Conservation (phyloP, 2,797 vertebrate genomes). For the Varecia variegata region DNA sequence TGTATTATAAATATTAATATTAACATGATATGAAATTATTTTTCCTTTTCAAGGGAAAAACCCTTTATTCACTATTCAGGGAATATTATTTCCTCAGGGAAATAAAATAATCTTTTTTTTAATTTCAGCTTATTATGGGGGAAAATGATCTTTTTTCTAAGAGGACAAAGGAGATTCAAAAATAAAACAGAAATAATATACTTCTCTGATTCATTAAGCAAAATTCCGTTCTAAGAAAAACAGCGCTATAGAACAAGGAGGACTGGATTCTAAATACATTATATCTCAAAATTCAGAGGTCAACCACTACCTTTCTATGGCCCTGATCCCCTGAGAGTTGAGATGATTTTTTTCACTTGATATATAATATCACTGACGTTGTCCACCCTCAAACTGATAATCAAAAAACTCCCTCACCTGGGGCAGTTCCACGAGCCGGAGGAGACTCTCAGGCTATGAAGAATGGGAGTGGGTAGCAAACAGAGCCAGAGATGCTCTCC, state of each 20-base stretch:
- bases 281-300: not conserved
- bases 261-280: not conserved
- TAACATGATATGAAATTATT: not conserved
- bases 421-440: not conserved
- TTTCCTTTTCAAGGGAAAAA: not conserved
- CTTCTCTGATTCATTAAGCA: not conserved
- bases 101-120: conserved; percentile 40
- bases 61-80: not conserved
- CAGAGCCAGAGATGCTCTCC: not conserved
- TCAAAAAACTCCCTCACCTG: not conserved
- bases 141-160: conserved; percentile 36
- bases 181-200: not conserved
- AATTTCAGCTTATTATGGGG: no score
- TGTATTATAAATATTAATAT: conserved; percentile 37
- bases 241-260: not conserved
- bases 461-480: not conserved
- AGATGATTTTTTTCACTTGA: not conserved
- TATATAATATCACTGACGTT: not conserved
- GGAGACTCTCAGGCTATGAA: not conserved
- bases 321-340: not conserved
- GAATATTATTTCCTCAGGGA: not conserved
- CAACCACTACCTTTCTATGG: not conserved
- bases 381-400: not conserved
- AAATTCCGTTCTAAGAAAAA: conserved; percentile 10
- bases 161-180: not conserved